Evolutionary conservation across 2,113 vertebrate genomes (phyloP), one percentile per base, ranked within the genome.

Genomic region (Oncorhynchus tshawytscha): DNA sequence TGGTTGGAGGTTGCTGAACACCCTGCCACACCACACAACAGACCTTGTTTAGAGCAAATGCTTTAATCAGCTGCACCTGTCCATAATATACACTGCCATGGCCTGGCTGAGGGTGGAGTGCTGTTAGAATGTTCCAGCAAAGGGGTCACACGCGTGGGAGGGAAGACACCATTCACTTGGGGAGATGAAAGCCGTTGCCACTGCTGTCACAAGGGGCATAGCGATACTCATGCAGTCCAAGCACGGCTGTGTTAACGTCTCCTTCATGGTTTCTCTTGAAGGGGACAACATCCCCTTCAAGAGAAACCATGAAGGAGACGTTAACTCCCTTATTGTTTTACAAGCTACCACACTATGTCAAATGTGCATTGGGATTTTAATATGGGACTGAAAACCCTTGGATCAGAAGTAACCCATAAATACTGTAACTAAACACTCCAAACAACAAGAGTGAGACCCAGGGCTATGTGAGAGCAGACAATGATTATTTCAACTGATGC

Each of bases 401-500:
- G 72, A 64, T 80, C 74, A 9, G 39, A 45, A 64, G 24, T 78
- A 75, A 75, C 75, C 76, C 73, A 72, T 77, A 70, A 84, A 72
- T 71, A 77, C 84, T 3, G 84, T 82, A 87, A 89, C 84, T 29
- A 51, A 82, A 90, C 76, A 82, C 85, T 79, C 74, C 70, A 86
- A 82, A 90, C 79, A 86, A 78, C 72, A 70, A 70, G 29, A 74
- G 80, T 70, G 84, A 83, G 83, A 85, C 64, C n/a, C 57, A 85
- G 70, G 74, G 34, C 65, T 74, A 78, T 73, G 78, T 84, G 88
- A 85, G 82, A 84, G 86, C 65, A 86, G 89, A 85, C 84, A 51
- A 81, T 81, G 86, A 90, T 90, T 82, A 84, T 84, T 86, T 85
- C 81, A 82, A 76, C 80, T 78, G 77, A 79, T 60, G 64, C 22